Conservation (phyloP, 2,113 vertebrate genomes). For the Passer domesticus region DNA sequence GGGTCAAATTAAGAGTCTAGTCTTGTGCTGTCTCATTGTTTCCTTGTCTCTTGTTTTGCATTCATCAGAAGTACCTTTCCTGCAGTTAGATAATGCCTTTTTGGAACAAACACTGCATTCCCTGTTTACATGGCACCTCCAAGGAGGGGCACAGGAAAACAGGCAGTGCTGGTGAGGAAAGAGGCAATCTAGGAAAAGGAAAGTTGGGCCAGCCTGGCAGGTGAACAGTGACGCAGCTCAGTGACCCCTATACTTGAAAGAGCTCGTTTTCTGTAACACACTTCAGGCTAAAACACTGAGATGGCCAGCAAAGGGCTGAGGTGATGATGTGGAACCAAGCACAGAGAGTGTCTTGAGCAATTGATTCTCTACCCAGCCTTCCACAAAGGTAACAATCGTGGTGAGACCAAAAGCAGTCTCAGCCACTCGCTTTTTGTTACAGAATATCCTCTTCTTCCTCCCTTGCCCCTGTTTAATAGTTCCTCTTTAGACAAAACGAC, state of each 20-base stretch:
- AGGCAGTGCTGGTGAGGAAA: fast-evolving
- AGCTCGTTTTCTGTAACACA: fast-evolving
- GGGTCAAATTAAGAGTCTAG: background rate
- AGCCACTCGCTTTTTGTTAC: background rate
- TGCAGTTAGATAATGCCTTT: fast-evolving
- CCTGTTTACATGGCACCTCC: background rate
- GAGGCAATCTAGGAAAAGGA: background rate
- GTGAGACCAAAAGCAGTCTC: background rate
- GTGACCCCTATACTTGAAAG: background rate
- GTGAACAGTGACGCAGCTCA: background rate
- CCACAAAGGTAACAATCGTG: background rate
- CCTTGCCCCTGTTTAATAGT: conserved; percentile 16
- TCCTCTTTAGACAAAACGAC: conserved; percentile 47
- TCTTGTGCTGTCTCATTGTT: background rate
- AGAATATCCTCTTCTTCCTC: conserved; percentile 1
- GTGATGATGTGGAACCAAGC: fast-evolving
- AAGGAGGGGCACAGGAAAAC: background rate
- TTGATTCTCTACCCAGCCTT: background rate
- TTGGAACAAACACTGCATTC: background rate
- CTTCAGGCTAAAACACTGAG: background rate
- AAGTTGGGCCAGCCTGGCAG: background rate
- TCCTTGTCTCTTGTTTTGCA: background rate
- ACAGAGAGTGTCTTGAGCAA: background rate
- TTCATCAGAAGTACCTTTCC: background rate
- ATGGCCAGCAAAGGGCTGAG: background rate